These are phyloP conservation scores for Loxodonta africana DNA, from an alignment of 2,113 vertebrate species.

Conservation along the genomic window DNA sequence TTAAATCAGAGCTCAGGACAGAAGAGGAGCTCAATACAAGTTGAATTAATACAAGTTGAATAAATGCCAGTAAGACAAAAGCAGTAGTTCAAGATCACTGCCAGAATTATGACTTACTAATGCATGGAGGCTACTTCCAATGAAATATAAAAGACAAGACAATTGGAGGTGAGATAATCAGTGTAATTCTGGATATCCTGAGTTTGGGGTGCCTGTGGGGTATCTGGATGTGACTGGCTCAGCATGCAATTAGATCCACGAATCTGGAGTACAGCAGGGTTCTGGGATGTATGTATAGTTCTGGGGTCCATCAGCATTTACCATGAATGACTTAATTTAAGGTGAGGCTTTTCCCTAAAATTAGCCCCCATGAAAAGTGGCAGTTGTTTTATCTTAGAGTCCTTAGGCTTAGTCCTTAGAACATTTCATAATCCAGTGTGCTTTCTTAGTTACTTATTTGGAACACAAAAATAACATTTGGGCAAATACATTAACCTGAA, in stretches of 20 bases:
- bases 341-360: background rate
- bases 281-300: background rate
- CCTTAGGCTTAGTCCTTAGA: background rate
- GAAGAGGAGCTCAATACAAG: background rate
- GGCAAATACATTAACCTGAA: slow-evolving; percentile 32
- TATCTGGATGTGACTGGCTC: background rate
- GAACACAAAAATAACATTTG: slow-evolving; percentile 17
- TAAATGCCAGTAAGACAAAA: background rate
- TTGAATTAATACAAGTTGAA: background rate
- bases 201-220: background rate
- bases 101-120: background rate
- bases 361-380: background rate
- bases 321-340: background rate
- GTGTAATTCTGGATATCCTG: background rate
- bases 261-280: background rate
- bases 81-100: background rate
- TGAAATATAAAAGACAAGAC: background rate
- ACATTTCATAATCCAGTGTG: background rate
- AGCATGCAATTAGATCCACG: background rate
- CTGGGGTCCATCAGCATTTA: background rate
- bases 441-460: slow-evolving; percentile 55
- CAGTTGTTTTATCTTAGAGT: background rate
- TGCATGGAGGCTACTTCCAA: background rate
- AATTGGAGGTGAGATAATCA: background rate
- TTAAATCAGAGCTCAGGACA: background rate